These are phyloP conservation scores for Apotomis betuletana DNA, from an alignment of 2,888 invertebrate genomes.

Conservation along the genomic window DNA sequence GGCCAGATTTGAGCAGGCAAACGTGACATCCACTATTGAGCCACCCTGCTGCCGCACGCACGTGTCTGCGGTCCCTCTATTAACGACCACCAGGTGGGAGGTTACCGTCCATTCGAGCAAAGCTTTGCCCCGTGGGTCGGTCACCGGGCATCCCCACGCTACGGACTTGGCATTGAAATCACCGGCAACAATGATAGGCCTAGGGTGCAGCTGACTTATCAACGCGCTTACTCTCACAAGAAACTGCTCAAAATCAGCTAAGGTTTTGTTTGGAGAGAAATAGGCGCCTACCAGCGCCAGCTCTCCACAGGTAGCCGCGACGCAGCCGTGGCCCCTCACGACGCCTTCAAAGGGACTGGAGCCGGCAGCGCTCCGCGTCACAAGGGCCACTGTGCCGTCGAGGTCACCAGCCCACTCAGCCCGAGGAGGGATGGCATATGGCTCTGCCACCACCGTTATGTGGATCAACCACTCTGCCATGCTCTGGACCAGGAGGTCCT, in stretches of 20 bases:
- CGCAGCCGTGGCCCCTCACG: background rate
- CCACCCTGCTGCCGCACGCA: too few species aligned
- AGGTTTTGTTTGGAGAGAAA: too few species aligned
- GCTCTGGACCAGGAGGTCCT: background rate
- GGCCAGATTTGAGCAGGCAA: too few species aligned
- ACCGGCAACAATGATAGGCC: background rate
- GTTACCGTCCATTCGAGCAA: background rate
- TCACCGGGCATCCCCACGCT: background rate
- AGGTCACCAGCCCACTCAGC: too few species aligned
- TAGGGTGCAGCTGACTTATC: background rate
- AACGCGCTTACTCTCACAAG: background rate
- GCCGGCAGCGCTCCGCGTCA: too few species aligned
- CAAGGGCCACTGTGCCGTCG: too few species aligned
- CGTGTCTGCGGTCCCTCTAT: background rate
- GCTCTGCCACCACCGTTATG: background rate
- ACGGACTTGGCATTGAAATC: too few species aligned
- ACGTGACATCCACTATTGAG: background rate
- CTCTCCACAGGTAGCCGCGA: background rate
- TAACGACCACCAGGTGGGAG: background rate
- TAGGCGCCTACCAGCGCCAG: background rate
- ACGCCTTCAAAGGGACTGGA: background rate
- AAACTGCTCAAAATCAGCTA: background rate
- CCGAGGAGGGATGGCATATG: too few species aligned
- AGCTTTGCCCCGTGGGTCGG: background rate
- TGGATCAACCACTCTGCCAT: background rate